Evolutionary conservation across 2,888 invertebrate species (phyloP).

Genomic region (Muschampia staudingeri): DNA sequence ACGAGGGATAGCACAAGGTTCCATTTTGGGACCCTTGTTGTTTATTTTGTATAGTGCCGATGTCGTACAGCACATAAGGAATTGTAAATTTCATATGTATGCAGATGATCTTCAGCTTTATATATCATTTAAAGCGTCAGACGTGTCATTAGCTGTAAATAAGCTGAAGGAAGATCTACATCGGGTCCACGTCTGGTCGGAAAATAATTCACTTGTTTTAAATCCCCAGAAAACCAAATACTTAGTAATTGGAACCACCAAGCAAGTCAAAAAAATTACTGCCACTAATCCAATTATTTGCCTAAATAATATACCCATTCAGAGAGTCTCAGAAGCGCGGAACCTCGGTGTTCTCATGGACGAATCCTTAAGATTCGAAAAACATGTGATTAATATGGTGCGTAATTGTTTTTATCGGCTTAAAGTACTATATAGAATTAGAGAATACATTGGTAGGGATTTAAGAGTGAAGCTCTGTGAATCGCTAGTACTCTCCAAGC

Average conservation of each 20-base stretch:
- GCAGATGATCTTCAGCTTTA: too few species aligned
- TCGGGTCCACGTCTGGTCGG: neutral
- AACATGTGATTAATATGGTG: neutral
- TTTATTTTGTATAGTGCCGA: too few species aligned
- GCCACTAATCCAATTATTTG: neutral
- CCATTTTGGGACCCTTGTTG: neutral
- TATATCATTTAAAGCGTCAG: neutral
- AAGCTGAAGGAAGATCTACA: neutral
- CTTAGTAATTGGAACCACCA: neutral
- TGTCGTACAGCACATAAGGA: too few species aligned
- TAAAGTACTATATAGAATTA: constrained; percentile 8
- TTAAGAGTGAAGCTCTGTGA: neutral
- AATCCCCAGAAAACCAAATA: neutral
- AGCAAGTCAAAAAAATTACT: neutral
- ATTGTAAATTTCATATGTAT: too few species aligned
- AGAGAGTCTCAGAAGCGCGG: neutral
- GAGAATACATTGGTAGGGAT: neutral
- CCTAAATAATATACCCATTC: neutral
- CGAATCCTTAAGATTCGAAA: neutral
- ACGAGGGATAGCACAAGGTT: neutral
- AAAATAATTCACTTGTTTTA: neutral
- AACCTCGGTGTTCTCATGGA: neutral
- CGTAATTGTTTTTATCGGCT: neutral
- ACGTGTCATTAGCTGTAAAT: neutral
- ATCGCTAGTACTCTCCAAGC: neutral